Conservation (phyloP, 2,113 vertebrate genomes). For the Rhagologus leucostigma region DNA sequence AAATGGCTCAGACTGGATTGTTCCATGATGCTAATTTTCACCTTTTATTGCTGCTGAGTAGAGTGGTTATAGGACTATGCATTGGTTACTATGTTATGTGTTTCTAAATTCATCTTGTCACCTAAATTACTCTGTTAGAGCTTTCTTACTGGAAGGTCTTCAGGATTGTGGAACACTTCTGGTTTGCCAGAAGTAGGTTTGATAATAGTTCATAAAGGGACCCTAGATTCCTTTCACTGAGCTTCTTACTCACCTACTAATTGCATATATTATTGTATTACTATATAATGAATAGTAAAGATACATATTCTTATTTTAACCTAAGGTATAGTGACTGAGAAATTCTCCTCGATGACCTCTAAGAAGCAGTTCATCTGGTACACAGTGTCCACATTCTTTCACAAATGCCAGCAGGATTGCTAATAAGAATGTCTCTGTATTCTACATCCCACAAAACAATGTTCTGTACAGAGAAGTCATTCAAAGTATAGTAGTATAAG, state of each 20-base stretch:
- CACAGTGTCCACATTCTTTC: not conserved
- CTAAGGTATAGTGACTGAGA: not conserved
- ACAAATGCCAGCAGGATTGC: not conserved
- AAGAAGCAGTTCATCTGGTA: not conserved
- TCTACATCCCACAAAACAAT: not conserved
- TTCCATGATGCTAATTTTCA: not conserved
- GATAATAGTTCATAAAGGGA: not conserved
- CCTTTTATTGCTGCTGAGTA: not conserved
- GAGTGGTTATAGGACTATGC: not conserved
- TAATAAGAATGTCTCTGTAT: not conserved
- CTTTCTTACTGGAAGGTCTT: not conserved
- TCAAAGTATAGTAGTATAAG: not conserved
- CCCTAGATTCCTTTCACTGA: not conserved
- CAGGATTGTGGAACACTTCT: not conserved
- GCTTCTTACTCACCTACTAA: not conserved
- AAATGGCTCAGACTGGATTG: not conserved
- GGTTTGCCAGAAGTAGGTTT: not conserved
- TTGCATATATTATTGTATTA: not conserved
- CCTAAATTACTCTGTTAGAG: not conserved
- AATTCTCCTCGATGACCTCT: not conserved
- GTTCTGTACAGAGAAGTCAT: not conserved
- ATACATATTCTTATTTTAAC: not conserved
- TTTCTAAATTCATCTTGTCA: not conserved
- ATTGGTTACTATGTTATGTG: not conserved
- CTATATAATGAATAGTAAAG: not conserved